Evolutionary conservation across 2,113 vertebrate genomes (phyloP), one percentile per base, ranked within the genome.

Genomic region (Dipodomys spectabilis): DNA sequence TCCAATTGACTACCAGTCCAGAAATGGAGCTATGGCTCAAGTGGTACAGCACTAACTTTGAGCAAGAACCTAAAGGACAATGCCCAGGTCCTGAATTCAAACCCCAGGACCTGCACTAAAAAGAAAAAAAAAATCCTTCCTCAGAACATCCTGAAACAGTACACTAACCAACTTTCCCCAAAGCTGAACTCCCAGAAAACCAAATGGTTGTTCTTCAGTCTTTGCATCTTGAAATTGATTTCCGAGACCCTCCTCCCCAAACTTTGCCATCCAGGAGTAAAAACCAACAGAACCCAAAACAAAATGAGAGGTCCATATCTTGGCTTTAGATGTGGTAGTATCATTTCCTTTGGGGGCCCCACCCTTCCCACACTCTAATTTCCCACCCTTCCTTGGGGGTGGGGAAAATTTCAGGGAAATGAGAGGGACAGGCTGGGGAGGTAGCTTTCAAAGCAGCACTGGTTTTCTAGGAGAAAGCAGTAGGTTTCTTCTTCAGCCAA

Each of bases 381-480:
- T 86, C 90, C 95, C 95, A 88, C 94, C 92, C 95, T 97, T 97
- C 96, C 95, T 95, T 87, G 91, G 22, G 68, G 62, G 45, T 91
- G 53, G 53, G 49, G 74, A 80, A 89, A 12, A 16, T 10, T 25
- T 32, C 68, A n/a, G 72, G 72, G 49, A 95, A 95, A 74, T 32
- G 82, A 22, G 53, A 60, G 68, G 2, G n/a, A 12, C 71, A 22
- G 60, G 18, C 81, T 16, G 30, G 57, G 53, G 74, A 23, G 28
- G 45, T 82, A 49, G 60, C 71, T 49, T 39, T 65, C 68, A 39
- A 90, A 88, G 35, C 9, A 65, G 6, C 25, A 44, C 65, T 20
- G 49, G n/a, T 88, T 90, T 83, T 30, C 82, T 64, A 84, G 82
- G n/a, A 78, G 62, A 91, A 83, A 78, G 49, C 39, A 88, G n/a